Percentiles rank a stretch among this genome's conserved stretches.
Evolutionary conservation across 2,797 vertebrate species (phyloP).

Genomic region (Pseudomugil tenellus): DNA sequence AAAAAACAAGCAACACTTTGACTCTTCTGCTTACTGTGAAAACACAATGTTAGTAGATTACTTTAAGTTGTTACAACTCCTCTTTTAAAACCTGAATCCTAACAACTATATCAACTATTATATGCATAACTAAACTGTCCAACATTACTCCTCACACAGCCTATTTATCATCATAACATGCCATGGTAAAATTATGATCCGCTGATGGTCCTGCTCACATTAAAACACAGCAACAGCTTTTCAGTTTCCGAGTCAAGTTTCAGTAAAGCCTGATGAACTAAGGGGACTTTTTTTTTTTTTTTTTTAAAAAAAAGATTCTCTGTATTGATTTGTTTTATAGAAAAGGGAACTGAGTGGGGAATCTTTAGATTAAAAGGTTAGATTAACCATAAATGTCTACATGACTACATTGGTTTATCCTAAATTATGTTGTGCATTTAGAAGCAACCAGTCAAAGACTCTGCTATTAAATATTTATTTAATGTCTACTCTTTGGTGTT

Average conservation of each 20-base stretch:
- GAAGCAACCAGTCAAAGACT: background rate
- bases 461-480: background rate
- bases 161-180: background rate
- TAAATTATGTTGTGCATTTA: background rate
- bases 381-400: background rate
- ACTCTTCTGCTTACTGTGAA: background rate
- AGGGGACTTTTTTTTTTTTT: slow-evolving; percentile 9
- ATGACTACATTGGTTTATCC: background rate
- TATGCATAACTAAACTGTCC: no score
- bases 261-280: slow-evolving; percentile 9
- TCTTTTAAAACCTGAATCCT: background rate
- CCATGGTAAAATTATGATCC: background rate
- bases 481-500: background rate
- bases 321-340: background rate
- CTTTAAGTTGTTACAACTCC: slow-evolving; percentile 1
- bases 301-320: no score
- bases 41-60: slow-evolving; percentile 1
- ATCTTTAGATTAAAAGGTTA: background rate
- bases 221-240: slow-evolving; percentile 22
- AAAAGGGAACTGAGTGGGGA: background rate
- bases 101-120: no score
- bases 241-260: slow-evolving; percentile 42
- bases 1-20: background rate
- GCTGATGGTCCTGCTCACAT: background rate
- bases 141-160: background rate